These are phyloP conservation scores for Therioaphis trifolii DNA, from an alignment of 2,888 invertebrate genomes.

Conservation along the genomic window DNA sequence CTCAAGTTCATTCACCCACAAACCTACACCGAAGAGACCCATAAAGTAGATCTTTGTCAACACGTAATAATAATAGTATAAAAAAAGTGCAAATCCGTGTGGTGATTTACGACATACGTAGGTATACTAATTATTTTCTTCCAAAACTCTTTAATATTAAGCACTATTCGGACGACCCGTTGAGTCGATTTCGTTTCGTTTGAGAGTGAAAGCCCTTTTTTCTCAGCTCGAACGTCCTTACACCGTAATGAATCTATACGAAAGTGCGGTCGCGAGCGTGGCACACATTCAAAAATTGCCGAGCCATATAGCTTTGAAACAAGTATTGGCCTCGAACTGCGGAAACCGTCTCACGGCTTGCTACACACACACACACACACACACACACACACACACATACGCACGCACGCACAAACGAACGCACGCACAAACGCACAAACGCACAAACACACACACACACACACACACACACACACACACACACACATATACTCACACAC, in stretches of 20 bases:
- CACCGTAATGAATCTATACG: neutral
- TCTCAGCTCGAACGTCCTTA: conserved; percentile 48
- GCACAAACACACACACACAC: neutral
- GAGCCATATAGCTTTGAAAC: conserved; percentile 47
- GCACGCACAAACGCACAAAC: neutral
- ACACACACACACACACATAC: neutral
- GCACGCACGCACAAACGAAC: neutral
- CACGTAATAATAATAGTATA: too few relatives aligned
- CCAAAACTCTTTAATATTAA: too few relatives aligned
- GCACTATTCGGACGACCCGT: too few relatives aligned
- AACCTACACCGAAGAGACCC: too few relatives aligned
- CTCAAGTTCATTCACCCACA: too few relatives aligned
- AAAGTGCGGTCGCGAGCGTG: conserved; percentile 33
- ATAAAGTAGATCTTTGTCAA: too few relatives aligned
- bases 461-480: too few relatives aligned
- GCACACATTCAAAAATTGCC: conserved; percentile 51
- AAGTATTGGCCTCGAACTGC: conserved; percentile 48
- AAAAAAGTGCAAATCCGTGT: neutral
- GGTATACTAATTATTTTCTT: too few relatives aligned
- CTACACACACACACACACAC: neutral
- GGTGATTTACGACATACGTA: neutral
- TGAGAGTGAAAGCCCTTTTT: conserved; percentile 47
- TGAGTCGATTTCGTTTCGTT: neutral
- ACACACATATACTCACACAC: neutral
- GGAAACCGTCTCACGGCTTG: conserved; percentile 28